These are phyloP conservation scores for Mobula hypostoma DNA, from an alignment of 2,113 vertebrate species.

Conservation along the genomic window DNA sequence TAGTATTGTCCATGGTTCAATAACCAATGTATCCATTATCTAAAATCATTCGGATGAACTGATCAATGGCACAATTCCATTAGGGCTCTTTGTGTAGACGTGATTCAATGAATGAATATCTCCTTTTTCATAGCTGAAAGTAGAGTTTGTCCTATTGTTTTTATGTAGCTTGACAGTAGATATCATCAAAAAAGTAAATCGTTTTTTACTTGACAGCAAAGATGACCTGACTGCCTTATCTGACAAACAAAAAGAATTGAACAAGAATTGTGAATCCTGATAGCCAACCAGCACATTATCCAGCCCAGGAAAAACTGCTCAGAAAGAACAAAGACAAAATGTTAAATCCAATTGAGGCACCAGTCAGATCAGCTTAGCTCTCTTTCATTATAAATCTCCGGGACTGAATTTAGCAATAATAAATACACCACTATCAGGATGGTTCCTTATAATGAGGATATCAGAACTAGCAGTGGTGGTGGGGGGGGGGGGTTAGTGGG, in stretches of 20 bases:
- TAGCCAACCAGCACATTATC: conserved; percentile 57
- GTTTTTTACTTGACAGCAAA: conserved; percentile 59
- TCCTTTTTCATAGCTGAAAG: conserved; percentile 44
- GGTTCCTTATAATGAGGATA: too few relatives aligned
- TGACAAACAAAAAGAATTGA: conserved; percentile 64
- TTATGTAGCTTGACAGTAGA: conserved; percentile 54
- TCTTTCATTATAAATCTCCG: conserved; percentile 59
- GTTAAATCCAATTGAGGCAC: conserved; percentile 51
- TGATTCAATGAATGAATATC: not conserved
- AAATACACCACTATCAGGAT: conserved; percentile 43
- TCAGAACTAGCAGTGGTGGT: too few relatives aligned
- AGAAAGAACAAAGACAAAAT: conserved; percentile 54
- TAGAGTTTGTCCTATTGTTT: conserved; percentile 54
- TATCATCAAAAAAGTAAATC: conserved; percentile 59
- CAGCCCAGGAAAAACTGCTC: conserved; percentile 45
- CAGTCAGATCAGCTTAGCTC: conserved; percentile 51
- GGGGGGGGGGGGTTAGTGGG: too few relatives aligned
- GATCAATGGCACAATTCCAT: not conserved
- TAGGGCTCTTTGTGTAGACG: not conserved
- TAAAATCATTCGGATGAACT: not conserved
- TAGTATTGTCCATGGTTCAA: not conserved
- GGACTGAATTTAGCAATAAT: conserved; percentile 52
- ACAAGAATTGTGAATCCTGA: conserved; percentile 64
- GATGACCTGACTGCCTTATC: conserved; percentile 66
- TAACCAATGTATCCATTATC: not conserved